These are phyloP conservation scores for Allygus modestus DNA, from an alignment of 2,888 invertebrate genomes.

Conservation along the genomic window DNA sequence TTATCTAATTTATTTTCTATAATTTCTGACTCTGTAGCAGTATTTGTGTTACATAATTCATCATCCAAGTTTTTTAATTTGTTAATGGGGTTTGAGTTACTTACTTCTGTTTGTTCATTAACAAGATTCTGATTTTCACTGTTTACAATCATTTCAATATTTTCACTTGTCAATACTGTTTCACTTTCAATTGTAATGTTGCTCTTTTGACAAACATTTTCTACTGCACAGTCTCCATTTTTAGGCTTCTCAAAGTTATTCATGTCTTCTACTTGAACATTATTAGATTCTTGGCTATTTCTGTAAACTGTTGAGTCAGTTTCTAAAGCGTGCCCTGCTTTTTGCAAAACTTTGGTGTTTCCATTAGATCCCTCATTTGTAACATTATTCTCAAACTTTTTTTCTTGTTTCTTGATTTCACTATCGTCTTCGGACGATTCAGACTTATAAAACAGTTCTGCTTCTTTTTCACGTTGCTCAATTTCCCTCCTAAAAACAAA, in stretches of 20 bases:
- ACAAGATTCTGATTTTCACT: neutral
- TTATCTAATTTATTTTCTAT: neutral
- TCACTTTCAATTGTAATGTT: neutral
- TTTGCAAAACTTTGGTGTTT: neutral
- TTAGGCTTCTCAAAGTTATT: neutral
- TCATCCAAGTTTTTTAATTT: neutral
- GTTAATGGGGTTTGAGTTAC: neutral
- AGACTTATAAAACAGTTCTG: slow-evolving; percentile 72
- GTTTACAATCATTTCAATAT: slow-evolving; percentile 2
- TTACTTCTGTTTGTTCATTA: neutral
- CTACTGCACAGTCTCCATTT: neutral
- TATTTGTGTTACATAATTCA: neutral
- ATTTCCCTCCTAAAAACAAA: slow-evolving; percentile 67
- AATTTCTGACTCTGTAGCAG: neutral
- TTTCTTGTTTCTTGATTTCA: slow-evolving; percentile 8
- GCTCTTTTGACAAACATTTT: neutral
- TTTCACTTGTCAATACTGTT: neutral
- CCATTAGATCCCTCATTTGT: neutral
- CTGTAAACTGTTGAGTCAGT: neutral
- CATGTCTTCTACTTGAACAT: neutral
- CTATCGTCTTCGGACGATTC: slow-evolving; percentile 63
- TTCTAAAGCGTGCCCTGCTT: neutral
- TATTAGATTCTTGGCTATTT: neutral
- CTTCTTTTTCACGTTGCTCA: slow-evolving; percentile 75
- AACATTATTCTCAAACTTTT: neutral